phyloP scores from a whole-genome alignment of 1,140 invertebrate genomes.

The Lepidurus packardi region DNA sequence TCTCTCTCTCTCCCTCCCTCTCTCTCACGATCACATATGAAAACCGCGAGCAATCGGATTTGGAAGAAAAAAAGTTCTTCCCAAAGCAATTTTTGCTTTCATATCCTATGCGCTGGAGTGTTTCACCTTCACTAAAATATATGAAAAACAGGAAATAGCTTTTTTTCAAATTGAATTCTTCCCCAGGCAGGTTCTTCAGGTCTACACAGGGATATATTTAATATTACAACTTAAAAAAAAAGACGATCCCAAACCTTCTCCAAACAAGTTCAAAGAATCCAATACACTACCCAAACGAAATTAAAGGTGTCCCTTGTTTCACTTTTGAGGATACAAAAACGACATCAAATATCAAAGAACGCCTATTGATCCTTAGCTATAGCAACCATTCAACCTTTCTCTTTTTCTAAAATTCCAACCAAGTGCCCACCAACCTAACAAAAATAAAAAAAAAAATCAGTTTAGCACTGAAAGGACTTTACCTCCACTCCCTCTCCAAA shows the following conservation, averaged over 20 bases:
- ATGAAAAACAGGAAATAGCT: background rate
- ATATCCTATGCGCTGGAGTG: background rate
- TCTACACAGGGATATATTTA: background rate
- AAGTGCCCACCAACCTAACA: background rate
- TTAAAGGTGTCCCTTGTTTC: background rate
- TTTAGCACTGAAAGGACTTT: no score
- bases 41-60: background rate
- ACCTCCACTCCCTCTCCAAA: no score
- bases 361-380: background rate
- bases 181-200: background rate
- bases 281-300: background rate
- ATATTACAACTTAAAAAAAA: background rate
- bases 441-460: no score
- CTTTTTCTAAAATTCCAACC: background rate
- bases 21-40: background rate
- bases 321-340: background rate
- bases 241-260: background rate
- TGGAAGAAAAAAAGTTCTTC: background rate
- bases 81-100: background rate
- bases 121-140: background rate
- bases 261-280: background rate
- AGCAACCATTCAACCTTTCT: background rate
- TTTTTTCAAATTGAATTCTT: constrained; percentile 5
- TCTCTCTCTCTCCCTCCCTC: background rate
- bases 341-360: background rate